Evolutionary conservation across 2,797 vertebrate species (phyloP).

Genomic region (Allobates femoralis): DNA sequence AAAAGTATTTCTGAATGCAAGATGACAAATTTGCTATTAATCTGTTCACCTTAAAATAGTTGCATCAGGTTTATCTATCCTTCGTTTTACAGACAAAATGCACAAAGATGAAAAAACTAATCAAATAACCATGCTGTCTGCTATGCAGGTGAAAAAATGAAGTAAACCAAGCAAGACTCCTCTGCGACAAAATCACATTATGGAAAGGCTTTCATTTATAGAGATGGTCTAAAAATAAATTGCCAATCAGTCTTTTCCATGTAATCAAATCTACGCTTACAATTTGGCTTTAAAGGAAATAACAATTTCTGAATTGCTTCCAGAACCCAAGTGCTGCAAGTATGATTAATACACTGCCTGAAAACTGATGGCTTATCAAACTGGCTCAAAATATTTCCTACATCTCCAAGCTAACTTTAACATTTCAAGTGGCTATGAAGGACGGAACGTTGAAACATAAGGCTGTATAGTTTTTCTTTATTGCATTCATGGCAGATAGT

Average conservation of each 20-base stretch:
- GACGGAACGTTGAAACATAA: conserved; percentile 11
- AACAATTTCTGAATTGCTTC: conserved; percentile 55
- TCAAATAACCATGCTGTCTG: conserved; percentile 4
- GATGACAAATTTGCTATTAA: background rate
- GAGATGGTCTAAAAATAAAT: conserved; percentile 54
- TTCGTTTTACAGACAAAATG: conserved; percentile 3
- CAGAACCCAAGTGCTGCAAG: conserved; percentile 33
- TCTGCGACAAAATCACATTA: conserved; percentile 41
- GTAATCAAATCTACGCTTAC: conserved; percentile 39
- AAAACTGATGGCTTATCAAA: conserved; percentile 45
- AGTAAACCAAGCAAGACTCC: conserved; percentile 21
- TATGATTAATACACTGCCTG: conserved; percentile 56
- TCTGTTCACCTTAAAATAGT: background rate
- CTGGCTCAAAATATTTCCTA: conserved; percentile 22
- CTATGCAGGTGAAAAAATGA: conserved; percentile 26
- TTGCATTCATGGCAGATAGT: conserved; percentile 2
- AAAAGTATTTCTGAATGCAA: background rate
- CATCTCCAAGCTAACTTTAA: conserved; percentile 18
- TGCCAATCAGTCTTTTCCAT: conserved; percentile 51
- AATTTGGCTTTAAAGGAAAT: conserved; percentile 55
- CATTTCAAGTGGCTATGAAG: conserved; percentile 34
- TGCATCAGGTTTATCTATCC: background rate
- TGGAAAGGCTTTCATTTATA: conserved; percentile 43
- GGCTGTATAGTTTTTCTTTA: background rate
- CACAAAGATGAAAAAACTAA: conserved; percentile 8